These are phyloP conservation scores for Pseudorhombus dupliciocellatus DNA, from an alignment of 2,113 vertebrate genomes.

Conservation along the genomic window DNA sequence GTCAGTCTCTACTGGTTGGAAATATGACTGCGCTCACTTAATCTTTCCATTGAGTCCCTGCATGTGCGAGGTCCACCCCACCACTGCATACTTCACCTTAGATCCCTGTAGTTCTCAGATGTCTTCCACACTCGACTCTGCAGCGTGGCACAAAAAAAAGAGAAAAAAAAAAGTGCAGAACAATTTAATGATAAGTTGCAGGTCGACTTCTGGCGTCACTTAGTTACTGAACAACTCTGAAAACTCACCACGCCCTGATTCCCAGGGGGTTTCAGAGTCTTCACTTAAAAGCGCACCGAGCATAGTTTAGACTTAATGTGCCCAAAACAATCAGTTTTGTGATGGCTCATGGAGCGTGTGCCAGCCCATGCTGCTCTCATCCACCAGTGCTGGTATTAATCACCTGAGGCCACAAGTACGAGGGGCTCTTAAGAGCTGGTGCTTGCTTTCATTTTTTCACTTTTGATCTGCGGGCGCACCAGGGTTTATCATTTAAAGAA, in stretches of 20 bases:
- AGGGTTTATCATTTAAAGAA: not conserved
- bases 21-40: constrained; percentile 10
- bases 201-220: constrained; percentile 51
- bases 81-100: constrained; percentile 54
- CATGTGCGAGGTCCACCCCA: not conserved
- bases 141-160: constrained; percentile 1
- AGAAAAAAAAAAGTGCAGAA: constrained; percentile 8
- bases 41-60: constrained; percentile 35
- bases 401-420: constrained; percentile 1
- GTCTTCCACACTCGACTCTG: constrained; percentile 39
- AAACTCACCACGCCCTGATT: constrained; percentile 46
- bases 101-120: constrained; percentile 36
- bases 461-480: not conserved
- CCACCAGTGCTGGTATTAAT: constrained; percentile 14
- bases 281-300: constrained; percentile 22
- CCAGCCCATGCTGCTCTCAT: constrained; percentile 19
- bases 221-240: constrained; percentile 13
- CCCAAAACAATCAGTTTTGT: constrained; percentile 44
- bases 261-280: constrained; percentile 22
- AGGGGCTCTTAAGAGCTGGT: constrained; percentile 2
- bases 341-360: constrained; percentile 26
- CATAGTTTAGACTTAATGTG: constrained; percentile 33
- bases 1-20: constrained; percentile 8
- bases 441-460: constrained; percentile 4
- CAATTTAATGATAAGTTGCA: constrained; percentile 61